Conservation (phyloP, 2,797 vertebrate genomes). For the Gambusia yucatana region DNA sequence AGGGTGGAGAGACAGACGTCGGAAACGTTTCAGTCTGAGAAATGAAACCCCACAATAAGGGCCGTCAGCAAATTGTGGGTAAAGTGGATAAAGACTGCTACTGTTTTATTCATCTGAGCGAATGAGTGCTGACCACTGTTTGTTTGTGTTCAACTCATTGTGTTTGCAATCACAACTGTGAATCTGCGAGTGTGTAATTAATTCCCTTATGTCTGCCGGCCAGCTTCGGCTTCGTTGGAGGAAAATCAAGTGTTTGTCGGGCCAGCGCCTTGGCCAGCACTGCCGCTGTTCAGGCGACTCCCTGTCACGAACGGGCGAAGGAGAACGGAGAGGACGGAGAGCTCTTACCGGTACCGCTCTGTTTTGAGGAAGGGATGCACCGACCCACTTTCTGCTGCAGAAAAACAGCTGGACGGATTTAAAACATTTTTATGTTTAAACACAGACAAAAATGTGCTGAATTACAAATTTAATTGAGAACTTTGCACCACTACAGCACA, state of each 20-base stretch:
- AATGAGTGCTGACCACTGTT: conserved; percentile 74
- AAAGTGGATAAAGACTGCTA: conserved; percentile 69
- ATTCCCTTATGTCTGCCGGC: conserved; percentile 61
- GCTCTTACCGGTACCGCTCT: background rate
- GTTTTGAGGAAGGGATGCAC: too few species aligned
- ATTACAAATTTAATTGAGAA: too few species aligned
- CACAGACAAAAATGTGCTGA: too few species aligned
- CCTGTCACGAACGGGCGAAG: background rate
- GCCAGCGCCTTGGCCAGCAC: conserved; percentile 9
- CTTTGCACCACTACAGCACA: too few species aligned
- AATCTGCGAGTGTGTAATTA: conserved; percentile 66
- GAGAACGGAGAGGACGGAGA: too few species aligned
- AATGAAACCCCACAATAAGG: conserved; percentile 48
- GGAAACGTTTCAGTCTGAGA: background rate
- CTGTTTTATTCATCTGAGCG: conserved; percentile 71
- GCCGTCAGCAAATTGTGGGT: conserved; percentile 67
- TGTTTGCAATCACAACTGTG: conserved; percentile 70
- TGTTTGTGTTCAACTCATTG: conserved; percentile 67
- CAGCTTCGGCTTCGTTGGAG: conserved; percentile 25
- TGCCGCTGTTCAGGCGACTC: conserved; percentile 33
- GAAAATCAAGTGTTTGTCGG: conserved; percentile 26
- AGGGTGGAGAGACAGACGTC: background rate
- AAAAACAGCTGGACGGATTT: too few species aligned
- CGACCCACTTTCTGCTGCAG: too few species aligned
- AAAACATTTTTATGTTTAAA: too few species aligned